Evolutionary conservation across 1,140 invertebrate genomes (phyloP).

Genomic region (Drosophila virilis): DNA sequence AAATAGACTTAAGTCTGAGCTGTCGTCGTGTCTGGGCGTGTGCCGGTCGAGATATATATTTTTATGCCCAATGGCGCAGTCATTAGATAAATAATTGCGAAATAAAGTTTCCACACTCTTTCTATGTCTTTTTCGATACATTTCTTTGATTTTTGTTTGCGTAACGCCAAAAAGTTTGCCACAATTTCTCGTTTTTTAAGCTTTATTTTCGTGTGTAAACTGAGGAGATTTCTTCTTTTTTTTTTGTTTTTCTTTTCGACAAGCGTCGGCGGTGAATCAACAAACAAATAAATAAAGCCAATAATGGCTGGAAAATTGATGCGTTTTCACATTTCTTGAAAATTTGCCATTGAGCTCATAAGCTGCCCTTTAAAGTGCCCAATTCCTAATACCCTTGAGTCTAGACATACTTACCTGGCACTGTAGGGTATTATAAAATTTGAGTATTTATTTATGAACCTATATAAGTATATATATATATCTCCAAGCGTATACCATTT

Average conservation of each 20-base stretch:
- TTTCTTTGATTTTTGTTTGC: slow-evolving; percentile 34
- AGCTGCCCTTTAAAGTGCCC: slow-evolving; percentile 10
- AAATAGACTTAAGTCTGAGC: slow-evolving; percentile 8
- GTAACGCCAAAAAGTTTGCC: slow-evolving; percentile 41
- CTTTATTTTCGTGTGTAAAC: slow-evolving; percentile 26
- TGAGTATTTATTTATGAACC: not conserved
- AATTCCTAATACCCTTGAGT: not conserved
- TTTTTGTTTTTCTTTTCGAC: slow-evolving; percentile 18
- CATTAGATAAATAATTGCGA: slow-evolving; percentile 76
- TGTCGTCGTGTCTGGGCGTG: slow-evolving; percentile 23
- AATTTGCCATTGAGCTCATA: slow-evolving; percentile 4
- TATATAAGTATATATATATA: too few species aligned
- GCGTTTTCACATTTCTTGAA: slow-evolving; percentile 35
- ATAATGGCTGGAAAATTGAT: slow-evolving; percentile 71
- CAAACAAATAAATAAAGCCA: slow-evolving; percentile 75
- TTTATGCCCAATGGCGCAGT: slow-evolving; percentile 45
- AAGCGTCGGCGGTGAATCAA: slow-evolving; percentile 26
- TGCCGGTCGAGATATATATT: slow-evolving; percentile 45
- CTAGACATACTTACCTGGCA: not conserved
- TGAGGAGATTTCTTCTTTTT: slow-evolving; percentile 17
- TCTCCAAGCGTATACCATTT: too few species aligned
- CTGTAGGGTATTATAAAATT: not conserved
- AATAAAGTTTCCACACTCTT: slow-evolving; percentile 46
- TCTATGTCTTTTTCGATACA: not conserved
- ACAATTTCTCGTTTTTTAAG: slow-evolving; percentile 13